phyloP scores from a whole-genome alignment of 2,888 invertebrate species.

The Pandemis heparana region DNA sequence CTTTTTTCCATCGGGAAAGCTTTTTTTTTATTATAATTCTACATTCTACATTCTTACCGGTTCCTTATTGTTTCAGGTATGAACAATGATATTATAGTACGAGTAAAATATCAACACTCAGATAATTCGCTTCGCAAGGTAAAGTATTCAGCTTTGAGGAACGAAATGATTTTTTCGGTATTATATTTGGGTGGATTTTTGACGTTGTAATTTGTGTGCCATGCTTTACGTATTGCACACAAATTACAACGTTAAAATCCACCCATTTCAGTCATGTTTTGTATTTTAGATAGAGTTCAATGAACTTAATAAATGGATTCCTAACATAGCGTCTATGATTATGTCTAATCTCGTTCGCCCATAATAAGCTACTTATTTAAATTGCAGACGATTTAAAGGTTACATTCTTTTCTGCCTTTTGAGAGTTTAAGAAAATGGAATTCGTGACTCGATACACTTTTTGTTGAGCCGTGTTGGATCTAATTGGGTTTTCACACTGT shows the following conservation, averaged over 20 bases:
- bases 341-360: slow-evolving; percentile 52
- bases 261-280: neutral
- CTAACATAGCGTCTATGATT: slow-evolving; percentile 55
- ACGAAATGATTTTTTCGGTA: slow-evolving; percentile 11
- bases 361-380: slow-evolving; percentile 44
- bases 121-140: too few relatives aligned
- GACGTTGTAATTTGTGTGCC: too few relatives aligned
- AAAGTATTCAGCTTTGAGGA: too few relatives aligned
- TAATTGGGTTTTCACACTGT: too few relatives aligned
- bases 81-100: neutral
- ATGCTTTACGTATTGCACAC: too few relatives aligned
- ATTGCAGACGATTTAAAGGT: slow-evolving; percentile 51
- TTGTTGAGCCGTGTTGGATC: neutral
- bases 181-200: neutral
- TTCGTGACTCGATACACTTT: slow-evolving; percentile 3
- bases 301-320: slow-evolving; percentile 50
- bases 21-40: too few relatives aligned
- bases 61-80: slow-evolving; percentile 31
- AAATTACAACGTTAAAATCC: neutral
- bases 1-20: too few relatives aligned
- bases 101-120: neutral
- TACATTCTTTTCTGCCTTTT: slow-evolving; percentile 36
- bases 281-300: slow-evolving; percentile 44
- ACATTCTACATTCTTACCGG: too few relatives aligned
- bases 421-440: slow-evolving; percentile 8